Evolutionary conservation across 1,140 invertebrate genomes (phyloP).

Genomic region (Calosoma granatense): DNA sequence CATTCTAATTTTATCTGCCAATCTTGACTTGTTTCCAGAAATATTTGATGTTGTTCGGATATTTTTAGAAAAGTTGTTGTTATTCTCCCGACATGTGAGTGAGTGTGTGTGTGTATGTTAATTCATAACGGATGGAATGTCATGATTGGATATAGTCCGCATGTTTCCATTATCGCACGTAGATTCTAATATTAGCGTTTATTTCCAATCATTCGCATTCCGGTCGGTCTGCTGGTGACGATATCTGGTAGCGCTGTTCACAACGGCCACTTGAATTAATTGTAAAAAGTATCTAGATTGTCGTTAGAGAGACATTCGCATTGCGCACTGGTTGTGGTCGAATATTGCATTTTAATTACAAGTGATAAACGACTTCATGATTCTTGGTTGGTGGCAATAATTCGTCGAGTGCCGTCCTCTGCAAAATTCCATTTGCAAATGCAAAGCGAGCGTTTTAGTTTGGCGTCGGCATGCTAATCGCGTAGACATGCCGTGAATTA

Average conservation of each 20-base stretch:
- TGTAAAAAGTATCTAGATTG: not conserved
- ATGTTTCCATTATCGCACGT: too few species aligned
- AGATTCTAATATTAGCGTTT: too few species aligned
- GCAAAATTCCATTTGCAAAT: conserved; percentile 7
- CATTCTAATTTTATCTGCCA: too few species aligned
- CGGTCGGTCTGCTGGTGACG: not conserved
- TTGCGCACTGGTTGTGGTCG: not conserved
- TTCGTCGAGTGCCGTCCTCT: not conserved
- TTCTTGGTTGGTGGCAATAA: not conserved
- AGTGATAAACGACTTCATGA: conserved; percentile 3
- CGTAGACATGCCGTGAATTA: not conserved
- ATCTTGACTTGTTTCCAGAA: too few species aligned
- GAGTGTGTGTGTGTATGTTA: too few species aligned
- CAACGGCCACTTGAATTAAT: not conserved
- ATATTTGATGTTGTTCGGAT: too few species aligned
- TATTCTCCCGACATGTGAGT: too few species aligned
- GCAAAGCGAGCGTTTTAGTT: not conserved
- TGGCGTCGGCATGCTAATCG: not conserved
- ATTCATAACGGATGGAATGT: too few species aligned
- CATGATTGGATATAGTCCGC: too few species aligned
- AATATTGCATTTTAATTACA: conserved; percentile 7
- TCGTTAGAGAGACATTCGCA: too few species aligned
- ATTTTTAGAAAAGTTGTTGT: too few species aligned
- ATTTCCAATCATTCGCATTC: not conserved
- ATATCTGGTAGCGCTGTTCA: not conserved